These are phyloP conservation scores for Cerceris ruficornis DNA, from an alignment of 2,888 invertebrate species.

Conservation along the genomic window DNA sequence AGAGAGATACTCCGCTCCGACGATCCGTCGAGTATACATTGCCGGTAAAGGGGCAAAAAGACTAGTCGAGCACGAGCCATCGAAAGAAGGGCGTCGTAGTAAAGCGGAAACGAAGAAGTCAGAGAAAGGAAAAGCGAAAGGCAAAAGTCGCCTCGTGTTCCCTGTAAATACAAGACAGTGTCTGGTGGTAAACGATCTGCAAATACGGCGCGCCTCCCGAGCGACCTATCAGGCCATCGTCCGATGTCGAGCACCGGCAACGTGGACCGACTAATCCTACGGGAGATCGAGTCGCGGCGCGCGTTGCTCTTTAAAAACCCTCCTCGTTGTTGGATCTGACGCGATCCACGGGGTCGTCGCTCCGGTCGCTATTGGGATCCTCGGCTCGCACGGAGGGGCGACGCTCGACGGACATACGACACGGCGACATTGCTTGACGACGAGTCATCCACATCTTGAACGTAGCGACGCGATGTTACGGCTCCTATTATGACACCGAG, in stretches of 20 bases:
- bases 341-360: background rate
- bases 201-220: conserved; percentile 4
- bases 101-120: background rate
- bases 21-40: conserved; percentile 16
- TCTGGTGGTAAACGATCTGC: background rate
- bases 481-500: conserved; percentile 48
- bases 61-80: background rate
- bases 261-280: conserved; percentile 16
- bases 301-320: background rate
- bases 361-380: background rate
- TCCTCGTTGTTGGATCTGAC: background rate
- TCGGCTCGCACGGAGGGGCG: background rate
- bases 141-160: background rate
- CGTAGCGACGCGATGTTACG: conserved; percentile 45
- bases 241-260: conserved; percentile 11
- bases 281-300: conserved; percentile 10
- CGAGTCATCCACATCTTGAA: conserved; percentile 30
- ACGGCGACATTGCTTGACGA: too few relatives aligned
- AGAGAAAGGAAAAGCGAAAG: background rate
- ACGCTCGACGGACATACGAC: background rate
- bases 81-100: background rate
- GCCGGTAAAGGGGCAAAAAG: background rate
- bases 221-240: background rate
- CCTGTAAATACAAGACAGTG: background rate
- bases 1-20: conserved; percentile 6